These are phyloP conservation scores for Chamaetylas fuelleborni DNA, from an alignment of 2,113 vertebrate species.

Conservation along the genomic window DNA sequence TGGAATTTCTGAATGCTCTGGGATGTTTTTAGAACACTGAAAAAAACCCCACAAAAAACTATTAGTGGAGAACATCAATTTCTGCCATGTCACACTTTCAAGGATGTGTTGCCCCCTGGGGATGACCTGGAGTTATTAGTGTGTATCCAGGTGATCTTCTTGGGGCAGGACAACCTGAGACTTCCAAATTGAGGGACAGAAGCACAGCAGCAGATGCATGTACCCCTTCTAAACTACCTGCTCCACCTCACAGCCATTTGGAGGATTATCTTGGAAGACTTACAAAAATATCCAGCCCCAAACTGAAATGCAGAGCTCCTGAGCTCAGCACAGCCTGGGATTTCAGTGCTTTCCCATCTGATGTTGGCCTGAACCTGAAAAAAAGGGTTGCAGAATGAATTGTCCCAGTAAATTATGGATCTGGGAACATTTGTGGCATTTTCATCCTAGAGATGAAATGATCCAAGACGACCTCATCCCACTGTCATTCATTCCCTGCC, in stretches of 20 bases:
- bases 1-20: background rate
- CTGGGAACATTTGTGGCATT: background rate
- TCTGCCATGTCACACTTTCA: background rate
- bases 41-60: background rate
- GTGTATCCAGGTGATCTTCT: background rate
- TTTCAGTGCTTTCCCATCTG: background rate
- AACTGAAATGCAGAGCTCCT: background rate
- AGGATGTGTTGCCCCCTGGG: background rate
- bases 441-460: background rate
- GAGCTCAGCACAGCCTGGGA: background rate
- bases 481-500: background rate
- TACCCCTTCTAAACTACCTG: background rate
- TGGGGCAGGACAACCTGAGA: background rate
- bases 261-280: background rate
- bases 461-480: background rate
- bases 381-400: background rate
- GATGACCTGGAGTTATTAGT: background rate
- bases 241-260: background rate
- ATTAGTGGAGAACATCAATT: background rate
- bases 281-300: background rate
- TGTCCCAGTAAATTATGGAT: background rate
- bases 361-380: background rate
- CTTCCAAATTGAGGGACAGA: background rate
- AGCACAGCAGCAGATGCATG: background rate
- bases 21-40: background rate